Evolutionary conservation across 2,888 invertebrate species (phyloP).

Genomic region (Halictus ligatus): DNA sequence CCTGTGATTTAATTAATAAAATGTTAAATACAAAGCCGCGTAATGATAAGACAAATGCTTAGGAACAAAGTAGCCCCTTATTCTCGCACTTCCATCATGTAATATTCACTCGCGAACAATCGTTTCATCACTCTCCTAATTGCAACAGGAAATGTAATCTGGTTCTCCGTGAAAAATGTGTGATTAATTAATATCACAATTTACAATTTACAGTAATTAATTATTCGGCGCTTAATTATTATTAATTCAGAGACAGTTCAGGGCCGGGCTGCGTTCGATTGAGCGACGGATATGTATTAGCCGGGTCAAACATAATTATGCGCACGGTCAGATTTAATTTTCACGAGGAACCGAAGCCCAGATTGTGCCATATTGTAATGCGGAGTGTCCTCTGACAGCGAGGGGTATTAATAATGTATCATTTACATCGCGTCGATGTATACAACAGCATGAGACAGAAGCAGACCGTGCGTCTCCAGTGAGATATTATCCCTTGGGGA

Average conservation of each 20-base stretch:
- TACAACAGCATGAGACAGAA: conserved; percentile 8
- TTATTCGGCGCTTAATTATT: conserved; percentile 15
- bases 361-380: conserved; percentile 31
- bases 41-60: no score
- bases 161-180: neutral
- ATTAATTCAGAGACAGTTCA: conserved; percentile 40
- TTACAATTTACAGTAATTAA: conserved; percentile 36
- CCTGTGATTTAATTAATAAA: no score
- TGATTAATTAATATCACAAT: neutral
- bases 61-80: no score
- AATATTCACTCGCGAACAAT: neutral
- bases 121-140: neutral
- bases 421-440: conserved; percentile 53
- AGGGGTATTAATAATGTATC: conserved; percentile 60
- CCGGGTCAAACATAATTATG: conserved; percentile 54
- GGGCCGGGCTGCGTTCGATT: neutral
- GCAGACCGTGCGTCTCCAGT: neutral
- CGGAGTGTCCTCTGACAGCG: neutral
- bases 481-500: neutral
- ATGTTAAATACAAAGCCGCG: no score
- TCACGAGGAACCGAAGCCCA: conserved; percentile 27
- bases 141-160: neutral
- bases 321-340: conserved; percentile 48
- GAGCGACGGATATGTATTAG: conserved; percentile 28
- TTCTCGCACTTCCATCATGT: neutral